Evolutionary conservation across 2,888 invertebrate genomes (phyloP).

Genomic region (Apantesis nais): DNA sequence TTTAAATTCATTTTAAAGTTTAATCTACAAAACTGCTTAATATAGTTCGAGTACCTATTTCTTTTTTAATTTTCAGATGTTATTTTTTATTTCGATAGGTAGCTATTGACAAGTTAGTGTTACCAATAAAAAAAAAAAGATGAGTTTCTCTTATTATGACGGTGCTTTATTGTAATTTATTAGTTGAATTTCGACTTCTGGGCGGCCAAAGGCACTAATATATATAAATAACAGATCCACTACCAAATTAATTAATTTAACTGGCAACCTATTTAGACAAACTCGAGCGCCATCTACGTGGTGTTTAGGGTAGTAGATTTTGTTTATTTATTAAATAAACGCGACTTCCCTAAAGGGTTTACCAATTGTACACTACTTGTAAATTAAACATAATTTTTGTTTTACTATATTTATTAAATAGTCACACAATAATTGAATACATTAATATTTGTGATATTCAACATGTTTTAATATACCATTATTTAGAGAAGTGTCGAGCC

Average conservation of each 20-base stretch:
- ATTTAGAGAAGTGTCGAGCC: constrained; percentile 47
- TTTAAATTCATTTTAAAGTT: background rate
- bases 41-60: background rate
- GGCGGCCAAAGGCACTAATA: background rate
- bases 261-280: constrained; percentile 6
- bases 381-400: constrained; percentile 62
- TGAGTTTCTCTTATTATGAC: background rate
- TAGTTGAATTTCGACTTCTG: background rate
- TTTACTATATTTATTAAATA: constrained; percentile 68
- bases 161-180: background rate
- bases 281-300: background rate
- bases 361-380: constrained; percentile 49
- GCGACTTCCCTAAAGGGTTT: constrained; percentile 21
- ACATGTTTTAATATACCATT: constrained; percentile 66
- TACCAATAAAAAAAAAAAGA: background rate
- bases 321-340: constrained; percentile 10
- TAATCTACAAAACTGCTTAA: background rate
- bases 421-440: constrained; percentile 75
- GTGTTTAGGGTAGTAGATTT: constrained; percentile 8
- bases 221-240: background rate
- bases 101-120: background rate
- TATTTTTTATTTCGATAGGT: background rate
- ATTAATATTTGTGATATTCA: constrained; percentile 62
- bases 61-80: background rate
- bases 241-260: background rate